Percentiles rank a stretch among this genome's conserved stretches.
These are phyloP conservation scores for Cosmia trapezina DNA, from an alignment of 2,888 invertebrate genomes.

Conservation along the genomic window DNA sequence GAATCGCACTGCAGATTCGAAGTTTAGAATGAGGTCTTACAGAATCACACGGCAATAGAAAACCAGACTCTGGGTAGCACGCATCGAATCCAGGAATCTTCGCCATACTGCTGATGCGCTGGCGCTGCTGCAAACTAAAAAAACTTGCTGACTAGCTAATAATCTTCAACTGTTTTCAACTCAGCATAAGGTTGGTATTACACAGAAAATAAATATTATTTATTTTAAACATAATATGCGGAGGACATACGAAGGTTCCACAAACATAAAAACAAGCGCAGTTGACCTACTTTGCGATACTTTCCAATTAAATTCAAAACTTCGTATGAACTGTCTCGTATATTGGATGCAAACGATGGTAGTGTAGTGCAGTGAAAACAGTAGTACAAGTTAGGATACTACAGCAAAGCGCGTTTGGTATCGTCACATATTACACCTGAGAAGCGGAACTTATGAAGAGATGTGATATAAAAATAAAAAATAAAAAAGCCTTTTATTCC, in stretches of 20 bases:
- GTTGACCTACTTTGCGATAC: conserved; percentile 48
- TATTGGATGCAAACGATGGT: conserved; percentile 48
- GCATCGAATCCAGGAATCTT: neutral
- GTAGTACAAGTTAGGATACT: conserved; percentile 6
- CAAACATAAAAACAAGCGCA: conserved; percentile 29
- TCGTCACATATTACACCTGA: neutral
- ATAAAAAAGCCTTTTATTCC: too few species aligned
- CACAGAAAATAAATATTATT: neutral
- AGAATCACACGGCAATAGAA: too few species aligned
- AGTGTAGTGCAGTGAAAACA: conserved; percentile 18
- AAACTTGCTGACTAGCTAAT: neutral
- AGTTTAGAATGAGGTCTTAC: too few species aligned
- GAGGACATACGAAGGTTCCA: neutral
- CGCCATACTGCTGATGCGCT: neutral
- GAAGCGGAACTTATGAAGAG: too few species aligned
- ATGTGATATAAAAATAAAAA: too few species aligned
- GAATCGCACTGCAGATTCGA: too few species aligned
- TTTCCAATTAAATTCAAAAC: conserved; percentile 53
- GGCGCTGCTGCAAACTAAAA: neutral
- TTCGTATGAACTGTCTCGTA: conserved; percentile 44
- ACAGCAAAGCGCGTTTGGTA: neutral
- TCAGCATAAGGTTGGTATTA: neutral
- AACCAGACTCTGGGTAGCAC: too few species aligned
- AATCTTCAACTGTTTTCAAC: neutral
- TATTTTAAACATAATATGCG: neutral